phyloP scores from a whole-genome alignment of 1,140 invertebrate genomes.

The Drosophila grimshawi region DNA sequence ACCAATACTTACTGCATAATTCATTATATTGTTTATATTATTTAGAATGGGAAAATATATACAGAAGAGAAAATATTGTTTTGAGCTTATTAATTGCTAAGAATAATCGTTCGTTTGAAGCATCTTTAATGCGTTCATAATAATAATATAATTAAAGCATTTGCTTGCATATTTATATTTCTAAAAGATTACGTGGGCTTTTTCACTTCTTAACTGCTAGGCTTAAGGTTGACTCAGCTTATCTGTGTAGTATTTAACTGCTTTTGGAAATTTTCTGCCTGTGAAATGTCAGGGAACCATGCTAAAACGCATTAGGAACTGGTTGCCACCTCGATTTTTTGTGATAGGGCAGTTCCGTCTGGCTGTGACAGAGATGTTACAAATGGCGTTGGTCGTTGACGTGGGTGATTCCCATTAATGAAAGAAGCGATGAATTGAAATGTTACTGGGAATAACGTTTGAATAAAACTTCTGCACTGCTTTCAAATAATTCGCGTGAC shows the following conservation, averaged over 20 bases:
- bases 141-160: background rate
- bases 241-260: background rate
- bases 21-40: too few relatives aligned
- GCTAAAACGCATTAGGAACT: conserved; percentile 47
- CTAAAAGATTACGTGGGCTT: background rate
- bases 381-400: background rate
- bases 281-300: background rate
- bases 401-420: conserved; percentile 16
- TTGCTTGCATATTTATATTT: background rate
- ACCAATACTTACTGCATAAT: too few relatives aligned
- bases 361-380: conserved; percentile 1
- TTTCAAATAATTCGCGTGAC: background rate
- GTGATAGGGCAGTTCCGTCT: conserved; percentile 14
- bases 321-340: conserved; percentile 12
- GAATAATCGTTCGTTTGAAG: background rate
- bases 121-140: background rate
- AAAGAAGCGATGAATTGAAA: background rate
- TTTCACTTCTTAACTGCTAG: background rate
- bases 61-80: too few relatives aligned
- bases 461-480: background rate
- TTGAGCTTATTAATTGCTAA: background rate
- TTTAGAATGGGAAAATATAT: too few relatives aligned
- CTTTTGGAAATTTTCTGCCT: conserved; percentile 47
- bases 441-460: background rate
- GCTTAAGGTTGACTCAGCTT: conserved; percentile 15